A percentile compares a stretch with the other conserved stretches of the same genome.
Evolutionary conservation across 2,888 invertebrate species (phyloP).

Genomic region (Dryobotodes eremita): DNA sequence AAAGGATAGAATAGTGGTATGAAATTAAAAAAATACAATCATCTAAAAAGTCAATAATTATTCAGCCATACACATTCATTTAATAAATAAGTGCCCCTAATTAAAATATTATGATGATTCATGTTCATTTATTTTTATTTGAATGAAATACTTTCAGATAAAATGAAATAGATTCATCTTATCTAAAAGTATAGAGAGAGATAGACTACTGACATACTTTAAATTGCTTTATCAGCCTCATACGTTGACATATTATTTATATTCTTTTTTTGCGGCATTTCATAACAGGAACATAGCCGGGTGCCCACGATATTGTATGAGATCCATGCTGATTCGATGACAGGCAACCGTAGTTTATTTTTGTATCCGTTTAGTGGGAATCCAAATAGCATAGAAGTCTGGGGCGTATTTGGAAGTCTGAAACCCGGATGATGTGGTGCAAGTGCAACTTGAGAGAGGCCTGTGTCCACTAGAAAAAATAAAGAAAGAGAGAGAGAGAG

Average conservation of each 20-base stretch:
- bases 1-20: too few species aligned
- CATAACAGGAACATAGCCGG: slow-evolving; percentile 1
- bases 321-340: too few species aligned
- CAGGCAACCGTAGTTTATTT: too few species aligned
- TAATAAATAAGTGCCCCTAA: neutral
- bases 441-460: neutral
- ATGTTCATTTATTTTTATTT: slow-evolving; percentile 21
- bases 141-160: slow-evolving; percentile 41
- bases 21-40: too few species aligned
- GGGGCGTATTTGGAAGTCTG: neutral
- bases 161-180: slow-evolving; percentile 38
- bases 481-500: neutral
- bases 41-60: too few species aligned
- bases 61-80: neutral
- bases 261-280: slow-evolving; percentile 6
- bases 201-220: slow-evolving; percentile 40
- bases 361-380: neutral
- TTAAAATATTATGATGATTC: neutral
- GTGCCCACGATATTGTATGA: neutral
- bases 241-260: neutral
- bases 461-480: neutral
- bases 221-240: slow-evolving; percentile 20
- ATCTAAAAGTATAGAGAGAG: too few species aligned
- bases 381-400: neutral
- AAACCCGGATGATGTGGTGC: neutral